Percentiles rank a stretch among this genome's conserved stretches.
Evolutionary conservation across 2,113 vertebrate species (phyloP).

Genomic region (Neogobius melanostomus): DNA sequence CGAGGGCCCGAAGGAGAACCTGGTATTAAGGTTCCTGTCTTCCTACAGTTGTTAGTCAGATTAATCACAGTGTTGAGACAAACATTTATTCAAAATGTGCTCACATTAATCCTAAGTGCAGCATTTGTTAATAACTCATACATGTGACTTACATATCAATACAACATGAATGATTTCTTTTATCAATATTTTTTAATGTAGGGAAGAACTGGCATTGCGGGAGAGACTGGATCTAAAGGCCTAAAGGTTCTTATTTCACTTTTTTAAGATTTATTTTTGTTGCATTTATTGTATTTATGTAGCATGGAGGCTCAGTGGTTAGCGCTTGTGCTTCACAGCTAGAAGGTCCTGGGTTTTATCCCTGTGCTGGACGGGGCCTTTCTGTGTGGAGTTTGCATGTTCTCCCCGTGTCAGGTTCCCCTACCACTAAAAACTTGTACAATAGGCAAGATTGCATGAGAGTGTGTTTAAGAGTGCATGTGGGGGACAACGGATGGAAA

Average conservation of each 20-base stretch:
- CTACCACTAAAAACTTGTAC: too few species aligned
- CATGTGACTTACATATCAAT: background rate
- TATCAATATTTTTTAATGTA: slow-evolving; percentile 27
- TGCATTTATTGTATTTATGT: background rate
- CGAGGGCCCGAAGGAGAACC: slow-evolving; percentile 75
- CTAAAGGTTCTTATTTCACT: slow-evolving; percentile 59
- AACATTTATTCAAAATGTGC: slow-evolving; percentile 8
- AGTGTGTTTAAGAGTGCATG: too few species aligned
- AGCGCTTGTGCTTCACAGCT: background rate
- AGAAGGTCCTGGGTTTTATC: too few species aligned
- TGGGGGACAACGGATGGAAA: too few species aligned
- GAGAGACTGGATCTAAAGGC: slow-evolving; percentile 67
- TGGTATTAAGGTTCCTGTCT: slow-evolving; percentile 80
- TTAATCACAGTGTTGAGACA: too few species aligned
- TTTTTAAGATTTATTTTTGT: background rate
- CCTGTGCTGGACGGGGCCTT: too few species aligned
- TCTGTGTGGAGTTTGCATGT: too few species aligned
- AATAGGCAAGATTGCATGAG: too few species aligned
- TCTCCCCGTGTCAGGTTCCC: too few species aligned
- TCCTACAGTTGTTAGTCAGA: slow-evolving; percentile 25
- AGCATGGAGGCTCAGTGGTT: background rate
- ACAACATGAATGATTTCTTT: background rate
- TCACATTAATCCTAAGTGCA: background rate
- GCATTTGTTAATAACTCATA: background rate
- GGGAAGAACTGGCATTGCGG: slow-evolving; percentile 65